Evolutionary conservation across 2,888 invertebrate genomes (phyloP).

Genomic region (Amitus sp.): DNA sequence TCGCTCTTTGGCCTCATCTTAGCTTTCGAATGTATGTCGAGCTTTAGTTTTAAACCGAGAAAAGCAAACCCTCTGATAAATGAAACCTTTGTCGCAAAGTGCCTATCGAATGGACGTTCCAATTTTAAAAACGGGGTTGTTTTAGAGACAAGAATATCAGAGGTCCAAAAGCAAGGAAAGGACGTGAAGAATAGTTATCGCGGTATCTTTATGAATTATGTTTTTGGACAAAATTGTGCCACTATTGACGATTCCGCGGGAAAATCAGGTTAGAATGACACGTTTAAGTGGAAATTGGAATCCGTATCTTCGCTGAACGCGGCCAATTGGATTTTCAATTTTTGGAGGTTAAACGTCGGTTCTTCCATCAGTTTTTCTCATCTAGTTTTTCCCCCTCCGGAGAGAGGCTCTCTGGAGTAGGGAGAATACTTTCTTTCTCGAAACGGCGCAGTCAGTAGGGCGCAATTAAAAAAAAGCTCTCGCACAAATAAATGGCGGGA

Average conservation of each 20-base stretch:
- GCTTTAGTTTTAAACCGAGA: slow-evolving; percentile 5
- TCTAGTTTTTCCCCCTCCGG: no score
- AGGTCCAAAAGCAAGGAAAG: no score
- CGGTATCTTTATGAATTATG: no score
- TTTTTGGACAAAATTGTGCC: not conserved
- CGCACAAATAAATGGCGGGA: slow-evolving; percentile 4
- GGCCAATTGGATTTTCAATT: not conserved
- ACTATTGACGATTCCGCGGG: not conserved
- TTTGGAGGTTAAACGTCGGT: not conserved
- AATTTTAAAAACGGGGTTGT: no score
- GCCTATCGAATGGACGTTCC: no score
- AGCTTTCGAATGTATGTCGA: slow-evolving; percentile 49
- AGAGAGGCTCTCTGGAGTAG: no score
- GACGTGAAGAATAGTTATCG: no score
- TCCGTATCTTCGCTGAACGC: not conserved
- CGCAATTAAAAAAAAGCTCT: not conserved
- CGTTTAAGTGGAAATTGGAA: slow-evolving; percentile 2
- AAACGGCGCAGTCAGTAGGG: not conserved
- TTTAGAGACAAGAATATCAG: no score
- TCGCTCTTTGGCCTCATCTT: slow-evolving; percentile 13
- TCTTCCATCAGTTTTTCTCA: no score
- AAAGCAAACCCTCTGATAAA: no score
- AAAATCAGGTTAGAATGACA: not conserved
- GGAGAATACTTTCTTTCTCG: no score
- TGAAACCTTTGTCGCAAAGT: no score